A percentile compares a stretch with the other conserved stretches of the same genome.
Conservation (phyloP, 2,113 vertebrate species). For the Chrysemys picta region DNA sequence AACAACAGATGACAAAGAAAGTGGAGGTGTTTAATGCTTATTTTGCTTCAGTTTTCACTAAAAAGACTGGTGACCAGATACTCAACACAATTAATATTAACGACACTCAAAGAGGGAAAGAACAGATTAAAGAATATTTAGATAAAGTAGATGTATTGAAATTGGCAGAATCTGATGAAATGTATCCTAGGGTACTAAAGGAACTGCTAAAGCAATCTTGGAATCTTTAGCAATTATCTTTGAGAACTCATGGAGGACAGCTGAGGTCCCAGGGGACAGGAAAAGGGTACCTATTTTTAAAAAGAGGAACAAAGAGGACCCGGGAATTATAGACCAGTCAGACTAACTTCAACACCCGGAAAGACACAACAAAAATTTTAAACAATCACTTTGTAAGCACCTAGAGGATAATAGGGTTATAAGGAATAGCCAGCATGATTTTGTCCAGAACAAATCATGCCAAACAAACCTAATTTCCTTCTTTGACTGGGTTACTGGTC, state of each 20-base stretch:
- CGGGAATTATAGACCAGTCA: not conserved
- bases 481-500: not conserved
- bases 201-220: not conserved
- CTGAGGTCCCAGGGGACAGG: not conserved
- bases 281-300: not conserved
- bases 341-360: not conserved
- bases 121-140: not conserved
- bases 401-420: not conserved
- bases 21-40: not conserved
- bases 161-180: not conserved
- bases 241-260: not conserved
- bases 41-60: not conserved
- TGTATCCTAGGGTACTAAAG: not conserved
- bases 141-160: not conserved
- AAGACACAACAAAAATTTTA: not conserved
- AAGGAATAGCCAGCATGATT: not conserved
- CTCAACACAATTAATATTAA: not conserved
- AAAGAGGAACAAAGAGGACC: not conserved
- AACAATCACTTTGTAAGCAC: not conserved
- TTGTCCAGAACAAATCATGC: not conserved
- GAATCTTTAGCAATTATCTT: not conserved
- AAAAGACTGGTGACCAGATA: not conserved
- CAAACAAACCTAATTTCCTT: not conserved
- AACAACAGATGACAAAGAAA: no score
- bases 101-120: not conserved